phyloP scores from a whole-genome alignment of 2,888 invertebrate genomes.

The Drosophila paranaensis region DNA sequence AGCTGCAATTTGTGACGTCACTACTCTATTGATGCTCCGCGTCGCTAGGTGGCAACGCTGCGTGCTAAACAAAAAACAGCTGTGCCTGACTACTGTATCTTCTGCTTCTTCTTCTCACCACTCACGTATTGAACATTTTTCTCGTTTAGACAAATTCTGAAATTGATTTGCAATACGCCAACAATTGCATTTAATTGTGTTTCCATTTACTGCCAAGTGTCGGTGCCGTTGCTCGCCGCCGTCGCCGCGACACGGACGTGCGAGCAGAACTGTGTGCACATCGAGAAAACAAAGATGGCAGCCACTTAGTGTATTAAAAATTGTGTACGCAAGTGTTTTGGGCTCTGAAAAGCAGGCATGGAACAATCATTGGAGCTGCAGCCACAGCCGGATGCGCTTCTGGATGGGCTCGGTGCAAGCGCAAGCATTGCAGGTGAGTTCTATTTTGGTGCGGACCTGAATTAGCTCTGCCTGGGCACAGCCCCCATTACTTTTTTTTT shows the following conservation, averaged over 20 bases:
- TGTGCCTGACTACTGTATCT: slow-evolving; percentile 44
- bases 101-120: slow-evolving; percentile 70
- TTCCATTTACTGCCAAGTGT: slow-evolving; percentile 14
- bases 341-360: slow-evolving; percentile 36
- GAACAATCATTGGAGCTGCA: slow-evolving; percentile 65
- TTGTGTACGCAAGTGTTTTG: slow-evolving; percentile 42
- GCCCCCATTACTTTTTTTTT: slow-evolving; percentile 10
- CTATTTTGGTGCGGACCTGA: slow-evolving; percentile 44
- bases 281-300: slow-evolving; percentile 51
- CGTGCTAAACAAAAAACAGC: slow-evolving; percentile 73
- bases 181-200: slow-evolving; percentile 41
- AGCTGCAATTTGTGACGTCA: slow-evolving; percentile 33
- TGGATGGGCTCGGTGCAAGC: slow-evolving; percentile 31
- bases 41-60: slow-evolving; percentile 49
- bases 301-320: slow-evolving; percentile 39
- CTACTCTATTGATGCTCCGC: slow-evolving; percentile 7
- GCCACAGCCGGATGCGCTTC: slow-evolving; percentile 37
- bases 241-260: slow-evolving; percentile 8
- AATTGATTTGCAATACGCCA: slow-evolving; percentile 35
- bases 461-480: slow-evolving; percentile 57
- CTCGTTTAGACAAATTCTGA: slow-evolving; percentile 36
- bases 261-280: slow-evolving; percentile 11
- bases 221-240: background rate
- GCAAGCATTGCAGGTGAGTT: slow-evolving; percentile 51
- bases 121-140: slow-evolving; percentile 57